Evolutionary conservation across 2,888 invertebrate species (phyloP), one percentile per base, ranked within the genome.

Genomic region (Sarcophaga carnaria): DNA sequence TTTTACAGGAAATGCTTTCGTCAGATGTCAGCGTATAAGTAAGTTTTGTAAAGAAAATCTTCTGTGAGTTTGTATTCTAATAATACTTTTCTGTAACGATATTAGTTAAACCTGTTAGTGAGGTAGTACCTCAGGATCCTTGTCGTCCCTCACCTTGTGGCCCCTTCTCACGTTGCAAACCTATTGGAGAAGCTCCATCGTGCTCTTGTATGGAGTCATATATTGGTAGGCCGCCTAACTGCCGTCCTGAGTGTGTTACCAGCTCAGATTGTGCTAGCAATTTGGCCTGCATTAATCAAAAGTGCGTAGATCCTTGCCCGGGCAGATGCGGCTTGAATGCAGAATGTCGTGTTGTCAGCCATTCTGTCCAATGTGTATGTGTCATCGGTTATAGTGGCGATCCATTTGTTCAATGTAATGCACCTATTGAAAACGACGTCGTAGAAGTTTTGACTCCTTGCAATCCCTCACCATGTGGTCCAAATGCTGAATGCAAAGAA

Each of bases 81-180:
- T n/a, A n/a, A 60, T 60, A 72, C 25, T 63, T 67, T 67, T 37
- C n/a, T 66, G 66, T 17, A 27, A n/a, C 37, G 37, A 37, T 37
- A 37, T 8, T 93, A 94, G 94, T 94, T 90, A 94, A 93, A 90
- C 94, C 94, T 25, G 94, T 94, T 88, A 91, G 92, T 64, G 93
- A 94, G 89, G 89, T 92, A 83, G 90, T 94, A 76, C 93, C 94
- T 47, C 92, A 94, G 49, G 95, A 97, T 90, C 96, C 96, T n/a
- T 97, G 97, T 90, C 93, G 94, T 79, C 97, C 97, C 76, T 96
- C 96, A 60, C 97, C 97, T 1, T 97, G 97, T 92, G 97, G 97
- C n/a, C 95, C 96, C 0, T 96, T 96, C 91, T 95, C 97, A 1
- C 94, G 96, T 90, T 97, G 97, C 90, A 95, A 95, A 91, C 94